These are phyloP conservation scores for Zaprionus kolodkinae DNA, from an alignment of 1,140 invertebrate genomes.

Conservation along the genomic window DNA sequence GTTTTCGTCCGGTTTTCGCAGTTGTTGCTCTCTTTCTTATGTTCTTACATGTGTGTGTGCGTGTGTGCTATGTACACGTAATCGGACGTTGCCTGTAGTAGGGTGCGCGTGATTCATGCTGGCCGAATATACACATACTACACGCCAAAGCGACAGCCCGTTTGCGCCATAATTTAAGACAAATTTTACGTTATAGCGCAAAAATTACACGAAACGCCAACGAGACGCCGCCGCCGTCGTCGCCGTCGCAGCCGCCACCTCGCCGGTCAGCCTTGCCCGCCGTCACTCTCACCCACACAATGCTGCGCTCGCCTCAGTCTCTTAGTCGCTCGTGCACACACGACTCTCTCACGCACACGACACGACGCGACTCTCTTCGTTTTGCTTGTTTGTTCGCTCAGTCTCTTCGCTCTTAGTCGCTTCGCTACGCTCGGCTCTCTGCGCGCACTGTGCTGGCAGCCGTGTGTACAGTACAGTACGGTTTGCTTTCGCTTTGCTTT, in stretches of 20 bases:
- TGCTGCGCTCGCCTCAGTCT: neutral
- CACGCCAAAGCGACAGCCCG: slow-evolving; percentile 14
- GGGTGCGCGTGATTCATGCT: slow-evolving; percentile 44
- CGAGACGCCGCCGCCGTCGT: slow-evolving; percentile 21
- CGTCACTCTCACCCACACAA: slow-evolving; percentile 29
- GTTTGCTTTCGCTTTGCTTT: slow-evolving; percentile 49
- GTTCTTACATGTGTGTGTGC: slow-evolving; percentile 16
- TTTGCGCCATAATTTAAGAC: slow-evolving; percentile 48
- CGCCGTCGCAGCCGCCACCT: slow-evolving; percentile 4
- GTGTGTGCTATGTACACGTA: neutral
- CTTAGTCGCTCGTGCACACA: slow-evolving; percentile 1
- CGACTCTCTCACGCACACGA: neutral
- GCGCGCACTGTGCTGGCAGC: neutral
- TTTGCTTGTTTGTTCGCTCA: slow-evolving; percentile 18
- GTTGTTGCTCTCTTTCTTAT: slow-evolving; percentile 45
- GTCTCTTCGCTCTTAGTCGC: slow-evolving; percentile 12
- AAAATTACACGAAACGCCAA: slow-evolving; percentile 29
- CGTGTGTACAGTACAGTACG: slow-evolving; percentile 51
- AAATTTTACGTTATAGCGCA: slow-evolving; percentile 34
- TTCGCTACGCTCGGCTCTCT: neutral
- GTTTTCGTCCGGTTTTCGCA: slow-evolving; percentile 63
- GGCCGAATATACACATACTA: slow-evolving; percentile 15
- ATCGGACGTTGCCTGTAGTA: slow-evolving; percentile 18
- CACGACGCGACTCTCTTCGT: slow-evolving; percentile 13
- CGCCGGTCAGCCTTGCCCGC: neutral